Conservation (phyloP, 2,797 vertebrate genomes). For the Platalea minor region DNA sequence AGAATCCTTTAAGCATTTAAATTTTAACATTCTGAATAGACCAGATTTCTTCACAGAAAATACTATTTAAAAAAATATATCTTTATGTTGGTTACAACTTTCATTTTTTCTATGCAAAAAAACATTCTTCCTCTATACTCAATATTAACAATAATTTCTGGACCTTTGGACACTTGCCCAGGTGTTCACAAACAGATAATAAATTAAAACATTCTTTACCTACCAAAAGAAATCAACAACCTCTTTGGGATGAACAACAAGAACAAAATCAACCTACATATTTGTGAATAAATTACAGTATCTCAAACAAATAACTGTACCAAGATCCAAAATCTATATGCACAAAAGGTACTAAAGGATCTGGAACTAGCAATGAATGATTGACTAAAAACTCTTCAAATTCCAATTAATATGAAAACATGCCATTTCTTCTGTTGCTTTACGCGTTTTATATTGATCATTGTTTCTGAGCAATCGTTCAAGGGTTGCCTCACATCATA, state of each 20-base stretch:
- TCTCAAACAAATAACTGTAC: not conserved
- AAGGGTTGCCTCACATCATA: not conserved
- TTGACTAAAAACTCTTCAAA: not conserved
- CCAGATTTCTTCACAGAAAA: not conserved
- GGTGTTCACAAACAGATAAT: not conserved
- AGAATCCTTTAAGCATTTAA: not conserved
- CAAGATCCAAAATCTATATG: not conserved
- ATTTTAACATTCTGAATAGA: not conserved
- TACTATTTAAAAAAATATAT: not conserved
- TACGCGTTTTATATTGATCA: not conserved
- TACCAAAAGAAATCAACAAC: not conserved
- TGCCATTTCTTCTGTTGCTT: not conserved
- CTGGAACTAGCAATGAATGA: not conserved
- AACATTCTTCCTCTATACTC: not conserved
- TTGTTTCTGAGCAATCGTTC: not conserved
- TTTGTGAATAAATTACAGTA: not conserved
- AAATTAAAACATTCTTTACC: not conserved
- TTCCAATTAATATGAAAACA: not conserved
- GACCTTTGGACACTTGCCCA: not conserved
- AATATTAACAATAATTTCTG: not conserved
- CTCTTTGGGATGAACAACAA: not conserved
- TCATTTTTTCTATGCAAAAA: not conserved
- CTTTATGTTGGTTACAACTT: not conserved
- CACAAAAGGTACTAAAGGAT: not conserved
- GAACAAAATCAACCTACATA: not conserved